Conservation (phyloP, 2,113 vertebrate species). For the Hyperopisus bebe region DNA sequence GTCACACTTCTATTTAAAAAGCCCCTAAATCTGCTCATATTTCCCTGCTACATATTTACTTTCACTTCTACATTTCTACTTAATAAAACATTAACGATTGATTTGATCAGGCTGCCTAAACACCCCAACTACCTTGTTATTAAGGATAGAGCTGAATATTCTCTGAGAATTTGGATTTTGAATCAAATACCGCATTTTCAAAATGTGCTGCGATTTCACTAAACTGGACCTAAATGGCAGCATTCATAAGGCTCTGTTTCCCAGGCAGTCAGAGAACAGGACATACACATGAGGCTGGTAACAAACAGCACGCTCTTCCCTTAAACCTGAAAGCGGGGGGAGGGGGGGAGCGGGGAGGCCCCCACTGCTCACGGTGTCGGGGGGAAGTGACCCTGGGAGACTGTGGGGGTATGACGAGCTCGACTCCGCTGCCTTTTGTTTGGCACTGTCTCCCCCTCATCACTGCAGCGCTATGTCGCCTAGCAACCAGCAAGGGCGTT, state of each 20-base stretch:
- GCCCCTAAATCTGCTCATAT: not conserved
- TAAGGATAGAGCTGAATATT: not conserved
- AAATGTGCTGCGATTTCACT: not conserved
- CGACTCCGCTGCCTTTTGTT: not conserved
- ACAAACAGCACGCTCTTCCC: not conserved
- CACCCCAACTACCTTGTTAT: not conserved
- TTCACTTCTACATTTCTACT: not conserved
- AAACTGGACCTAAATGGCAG: not conserved
- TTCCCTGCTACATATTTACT: not conserved
- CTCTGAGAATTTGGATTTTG: not conserved
- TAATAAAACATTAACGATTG: not conserved
- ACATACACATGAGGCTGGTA: not conserved
- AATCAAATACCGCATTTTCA: not conserved
- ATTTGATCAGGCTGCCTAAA: not conserved
- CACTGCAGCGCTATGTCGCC: not conserved
- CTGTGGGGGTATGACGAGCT: not conserved
- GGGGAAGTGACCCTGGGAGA: not conserved
- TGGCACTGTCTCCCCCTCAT: not conserved
- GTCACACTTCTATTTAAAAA: not conserved
- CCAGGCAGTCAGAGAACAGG: not conserved
- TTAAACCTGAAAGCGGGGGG: not conserved
- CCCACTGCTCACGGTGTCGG: not conserved
- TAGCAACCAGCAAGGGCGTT: conserved; percentile 8
- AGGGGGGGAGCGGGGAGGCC: not conserved
- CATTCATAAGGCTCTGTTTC: not conserved